Evolutionary conservation across 2,113 vertebrate genomes (phyloP), one percentile per base, ranked within the genome.

Genomic region (Thalassarche chlororhynchos): DNA sequence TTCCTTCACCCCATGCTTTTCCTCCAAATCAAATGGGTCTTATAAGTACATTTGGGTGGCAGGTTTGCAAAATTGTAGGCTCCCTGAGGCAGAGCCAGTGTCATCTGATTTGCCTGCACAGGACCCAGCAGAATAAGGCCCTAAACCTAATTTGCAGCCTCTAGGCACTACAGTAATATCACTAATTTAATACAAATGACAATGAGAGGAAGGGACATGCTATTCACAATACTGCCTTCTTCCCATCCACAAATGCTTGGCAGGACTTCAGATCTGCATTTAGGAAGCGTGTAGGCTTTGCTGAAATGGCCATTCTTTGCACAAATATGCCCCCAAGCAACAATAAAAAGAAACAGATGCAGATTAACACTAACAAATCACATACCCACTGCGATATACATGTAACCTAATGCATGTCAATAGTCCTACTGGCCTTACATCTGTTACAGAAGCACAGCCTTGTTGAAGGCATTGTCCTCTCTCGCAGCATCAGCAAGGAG

Each of bases 341-440:
- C 75, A 87, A 82, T 96, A 86, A 96, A 94, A 93, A 93, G 81
- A 85, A 97, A 85, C 89, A 94, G 87, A 96, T 93, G 95, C 62
- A 93, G 93, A 94, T 95, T 93, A 96, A 89, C 87, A 81, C 65
- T 89, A 95, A 87, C 87, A 87, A 90, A 92, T 95, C 84, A 80
- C 82, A 89, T 74, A 83, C 9, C 26, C 75, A 40, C 47, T 91
- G 75, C 13, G 16, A 77, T 85, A 9, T 40, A 58, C 38, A 8
- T 88, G 81, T 74, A 95, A 80, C 76, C 47, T 90, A 88, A 96
- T 40, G 58, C 55, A 77, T 38, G 46, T 52, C 51, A 94, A 52
- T 64, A 80, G 74, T 80, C 89, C 70, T 92, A 65, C 75, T 80
- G 78, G 72, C 71, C 55, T 91, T 89, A 54, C 26, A 75, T 94